phyloP scores from a whole-genome alignment of 2,113 vertebrate genomes.

The Rhadina sibilatrix region DNA sequence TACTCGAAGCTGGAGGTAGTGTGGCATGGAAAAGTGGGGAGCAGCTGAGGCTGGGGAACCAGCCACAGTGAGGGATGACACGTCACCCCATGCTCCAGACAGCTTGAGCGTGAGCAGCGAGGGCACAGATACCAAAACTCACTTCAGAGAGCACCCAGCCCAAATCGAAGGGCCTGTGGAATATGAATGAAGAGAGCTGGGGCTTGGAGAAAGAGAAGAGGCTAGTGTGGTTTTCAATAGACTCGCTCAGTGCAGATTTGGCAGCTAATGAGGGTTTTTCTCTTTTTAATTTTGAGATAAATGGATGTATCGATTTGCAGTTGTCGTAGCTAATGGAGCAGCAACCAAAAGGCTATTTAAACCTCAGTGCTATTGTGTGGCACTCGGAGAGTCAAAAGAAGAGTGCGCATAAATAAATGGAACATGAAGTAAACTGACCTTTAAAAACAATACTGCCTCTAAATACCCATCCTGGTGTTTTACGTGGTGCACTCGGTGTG shows the following conservation, averaged over 20 bases:
- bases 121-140: background rate
- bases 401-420: slow-evolving; percentile 60
- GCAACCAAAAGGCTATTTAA: slow-evolving; percentile 59
- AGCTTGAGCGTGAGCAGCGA: rapidly evolving
- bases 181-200: background rate
- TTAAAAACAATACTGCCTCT: slow-evolving; percentile 62
- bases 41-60: background rate
- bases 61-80: background rate
- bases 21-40: background rate
- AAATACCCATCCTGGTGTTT: background rate
- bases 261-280: slow-evolving; percentile 68
- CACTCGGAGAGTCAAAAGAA: slow-evolving; percentile 54
- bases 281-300: slow-evolving; percentile 71
- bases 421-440: slow-evolving; percentile 67
- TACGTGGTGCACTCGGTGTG: background rate
- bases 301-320: slow-evolving; percentile 62
- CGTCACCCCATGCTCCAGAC: background rate
- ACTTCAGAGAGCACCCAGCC: background rate
- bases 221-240: background rate
- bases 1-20: background rate
- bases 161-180: background rate
- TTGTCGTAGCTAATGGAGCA: slow-evolving; percentile 65
- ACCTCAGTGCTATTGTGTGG: slow-evolving; percentile 48
- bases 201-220: background rate
- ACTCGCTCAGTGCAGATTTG: slow-evolving; percentile 27